Evolutionary conservation across 2,113 vertebrate species (phyloP).

Genomic region (Pseudorhombus dupliciocellatus): DNA sequence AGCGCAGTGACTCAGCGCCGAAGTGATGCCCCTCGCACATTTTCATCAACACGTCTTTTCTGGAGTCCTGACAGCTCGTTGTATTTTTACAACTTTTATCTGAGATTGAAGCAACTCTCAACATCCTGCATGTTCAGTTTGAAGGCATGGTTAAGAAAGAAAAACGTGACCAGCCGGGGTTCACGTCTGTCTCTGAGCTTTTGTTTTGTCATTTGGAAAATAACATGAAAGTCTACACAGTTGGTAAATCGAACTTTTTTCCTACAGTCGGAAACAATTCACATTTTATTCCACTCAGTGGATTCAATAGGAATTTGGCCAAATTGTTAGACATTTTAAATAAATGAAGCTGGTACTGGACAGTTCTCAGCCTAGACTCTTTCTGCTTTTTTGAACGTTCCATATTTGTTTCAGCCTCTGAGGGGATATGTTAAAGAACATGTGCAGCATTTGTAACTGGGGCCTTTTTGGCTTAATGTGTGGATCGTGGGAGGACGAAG

Average conservation of each 20-base stretch:
- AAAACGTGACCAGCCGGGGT: neutral
- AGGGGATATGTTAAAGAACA: no score
- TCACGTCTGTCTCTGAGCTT: neutral
- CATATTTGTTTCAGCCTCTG: no score
- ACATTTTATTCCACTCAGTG: neutral
- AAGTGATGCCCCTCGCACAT: slow-evolving; percentile 20
- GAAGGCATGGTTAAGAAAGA: neutral
- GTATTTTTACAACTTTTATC: neutral
- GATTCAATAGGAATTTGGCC: neutral
- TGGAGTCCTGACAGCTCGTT: neutral
- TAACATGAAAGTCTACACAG: neutral
- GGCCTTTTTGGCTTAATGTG: neutral
- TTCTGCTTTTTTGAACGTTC: no score
- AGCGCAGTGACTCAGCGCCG: slow-evolving; percentile 30
- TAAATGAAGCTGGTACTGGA: no score
- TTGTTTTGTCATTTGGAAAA: neutral
- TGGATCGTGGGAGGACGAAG: no score
- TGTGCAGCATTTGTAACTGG: neutral
- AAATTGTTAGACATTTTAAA: neutral
- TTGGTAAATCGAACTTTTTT: neutral
- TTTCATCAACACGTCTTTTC: neutral
- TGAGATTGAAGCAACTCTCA: neutral
- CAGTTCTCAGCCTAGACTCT: no score
- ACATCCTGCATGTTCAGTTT: neutral
- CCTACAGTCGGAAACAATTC: neutral